phyloP scores from a whole-genome alignment of 2,113 vertebrate genomes.

The Perca fluviatilis region DNA sequence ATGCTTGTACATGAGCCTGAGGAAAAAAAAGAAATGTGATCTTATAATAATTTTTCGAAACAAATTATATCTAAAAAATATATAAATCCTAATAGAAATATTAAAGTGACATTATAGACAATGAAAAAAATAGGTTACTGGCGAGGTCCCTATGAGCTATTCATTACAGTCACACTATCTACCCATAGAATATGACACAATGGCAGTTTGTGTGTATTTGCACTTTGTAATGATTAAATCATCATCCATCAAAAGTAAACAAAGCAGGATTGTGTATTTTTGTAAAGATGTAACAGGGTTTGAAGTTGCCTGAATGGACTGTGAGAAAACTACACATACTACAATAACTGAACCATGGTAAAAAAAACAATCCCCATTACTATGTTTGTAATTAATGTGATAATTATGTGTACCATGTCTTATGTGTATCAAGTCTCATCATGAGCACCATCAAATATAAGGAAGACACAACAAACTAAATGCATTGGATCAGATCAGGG shows the following conservation, averaged over 20 bases:
- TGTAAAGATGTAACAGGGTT: not conserved
- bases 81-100: slow-evolving; percentile 9
- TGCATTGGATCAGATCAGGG: not conserved
- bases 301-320: not conserved
- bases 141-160: not conserved
- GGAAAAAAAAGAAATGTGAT: not conserved
- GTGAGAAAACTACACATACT: not conserved
- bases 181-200: not conserved
- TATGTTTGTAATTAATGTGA: not conserved
- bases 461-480: slow-evolving; percentile 2
- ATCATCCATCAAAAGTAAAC: slow-evolving; percentile 26
- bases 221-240: not conserved
- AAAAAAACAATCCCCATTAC: not conserved
- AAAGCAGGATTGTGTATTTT: slow-evolving; percentile 15
- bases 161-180: not conserved
- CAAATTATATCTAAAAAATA: not conserved
- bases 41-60: not conserved
- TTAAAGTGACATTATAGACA: not conserved
- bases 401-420: not conserved
- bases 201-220: not conserved
- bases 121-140: not conserved
- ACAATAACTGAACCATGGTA: not conserved
- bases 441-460: not conserved
- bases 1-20: not conserved
- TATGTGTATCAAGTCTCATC: not conserved